Evolutionary conservation across 2,113 vertebrate species (phyloP).

Genomic region (Typhlomys cinereus): DNA sequence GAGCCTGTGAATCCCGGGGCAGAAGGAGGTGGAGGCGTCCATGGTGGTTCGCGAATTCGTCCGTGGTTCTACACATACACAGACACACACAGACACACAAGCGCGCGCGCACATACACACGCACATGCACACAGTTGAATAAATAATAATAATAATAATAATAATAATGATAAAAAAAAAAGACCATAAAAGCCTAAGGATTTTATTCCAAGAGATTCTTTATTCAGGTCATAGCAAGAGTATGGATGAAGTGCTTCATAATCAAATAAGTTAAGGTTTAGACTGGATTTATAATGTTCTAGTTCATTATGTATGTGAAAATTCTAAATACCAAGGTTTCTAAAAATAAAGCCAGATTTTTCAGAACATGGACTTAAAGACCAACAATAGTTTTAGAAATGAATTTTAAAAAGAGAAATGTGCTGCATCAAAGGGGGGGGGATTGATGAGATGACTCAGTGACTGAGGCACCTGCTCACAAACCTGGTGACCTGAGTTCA

Average conservation of each 20-base stretch:
- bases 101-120: too few species aligned
- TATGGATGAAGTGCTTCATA: neutral
- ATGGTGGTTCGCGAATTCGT: too few species aligned
- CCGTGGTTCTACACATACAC: too few species aligned
- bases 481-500: too few species aligned
- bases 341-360: conserved; percentile 55
- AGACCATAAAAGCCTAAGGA: neutral
- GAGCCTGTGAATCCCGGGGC: too few species aligned
- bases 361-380: conserved; percentile 41
- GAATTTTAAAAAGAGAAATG: neutral
- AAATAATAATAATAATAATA: too few species aligned
- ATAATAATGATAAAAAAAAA: too few species aligned
- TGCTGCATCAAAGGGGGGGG: neutral
- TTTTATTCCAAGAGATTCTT: neutral
- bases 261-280: conserved; percentile 18
- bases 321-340: conserved; percentile 16
- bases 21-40: too few species aligned
- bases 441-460: too few species aligned
- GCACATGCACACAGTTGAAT: too few species aligned
- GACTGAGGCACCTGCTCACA: too few species aligned
- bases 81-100: too few species aligned
- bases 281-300: conserved; percentile 7
- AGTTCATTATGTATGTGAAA: conserved; percentile 2
- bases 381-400: conserved; percentile 22
- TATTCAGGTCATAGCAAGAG: neutral